Percentiles rank a stretch among this genome's conserved stretches.
Conservation (phyloP, 1,140 invertebrate species). For the Philopotamus ludificatus region DNA sequence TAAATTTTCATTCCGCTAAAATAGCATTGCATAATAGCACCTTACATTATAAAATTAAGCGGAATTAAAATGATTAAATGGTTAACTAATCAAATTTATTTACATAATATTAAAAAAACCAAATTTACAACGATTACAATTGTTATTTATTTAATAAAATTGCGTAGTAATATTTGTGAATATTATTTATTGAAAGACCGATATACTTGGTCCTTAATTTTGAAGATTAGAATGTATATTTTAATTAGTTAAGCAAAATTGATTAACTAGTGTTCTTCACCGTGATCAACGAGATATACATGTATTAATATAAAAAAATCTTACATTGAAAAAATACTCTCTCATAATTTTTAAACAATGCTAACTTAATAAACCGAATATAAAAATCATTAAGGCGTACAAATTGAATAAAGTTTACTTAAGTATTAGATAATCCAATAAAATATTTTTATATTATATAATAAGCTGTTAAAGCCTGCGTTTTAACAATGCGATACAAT, state of each 20-base stretch:
- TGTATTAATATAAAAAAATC: conserved; percentile 7
- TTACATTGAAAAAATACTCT: conserved; percentile 31
- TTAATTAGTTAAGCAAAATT: not conserved
- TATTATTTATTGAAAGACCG: no score
- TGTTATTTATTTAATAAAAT: conserved; percentile 15
- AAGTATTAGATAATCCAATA: conserved; percentile 40
- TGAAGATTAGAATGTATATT: not conserved
- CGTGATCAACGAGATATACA: not conserved
- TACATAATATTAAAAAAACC: conserved; percentile 36
- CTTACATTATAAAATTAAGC: conserved; percentile 33
- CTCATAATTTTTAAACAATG: conserved; percentile 27
- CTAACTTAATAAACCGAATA: conserved; percentile 35
- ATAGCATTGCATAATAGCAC: conserved; percentile 39
- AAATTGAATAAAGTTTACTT: conserved; percentile 37
- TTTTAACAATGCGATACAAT: conserved; percentile 37
- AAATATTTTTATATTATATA: conserved; percentile 40
- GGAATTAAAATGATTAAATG: conserved; percentile 28
- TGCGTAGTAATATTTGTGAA: conserved; percentile 24
- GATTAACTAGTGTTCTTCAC: not conserved
- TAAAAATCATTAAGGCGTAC: conserved; percentile 40
- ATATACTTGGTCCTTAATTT: not conserved
- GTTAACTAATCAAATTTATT: conserved; percentile 36
- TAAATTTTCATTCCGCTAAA: conserved; percentile 5
- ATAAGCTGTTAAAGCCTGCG: conserved; percentile 39
- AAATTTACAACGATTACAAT: conserved; percentile 35